Evolutionary conservation across 2,113 vertebrate species (phyloP).

Genomic region (Centropristis striata): DNA sequence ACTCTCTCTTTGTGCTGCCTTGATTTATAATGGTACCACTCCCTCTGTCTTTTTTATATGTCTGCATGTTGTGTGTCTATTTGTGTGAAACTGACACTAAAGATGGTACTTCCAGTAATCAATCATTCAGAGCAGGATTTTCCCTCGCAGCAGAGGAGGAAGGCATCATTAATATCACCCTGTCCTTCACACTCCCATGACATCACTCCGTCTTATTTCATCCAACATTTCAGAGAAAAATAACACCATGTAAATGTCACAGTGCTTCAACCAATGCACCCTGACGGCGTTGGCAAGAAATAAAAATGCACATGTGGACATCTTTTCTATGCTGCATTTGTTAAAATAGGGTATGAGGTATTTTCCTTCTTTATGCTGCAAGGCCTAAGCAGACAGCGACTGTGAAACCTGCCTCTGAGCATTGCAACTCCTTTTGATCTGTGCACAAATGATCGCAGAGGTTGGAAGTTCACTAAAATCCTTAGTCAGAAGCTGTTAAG

Average conservation of each 20-base stretch:
- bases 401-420: constrained; percentile 38
- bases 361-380: constrained; percentile 22
- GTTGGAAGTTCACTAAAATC: constrained; percentile 28
- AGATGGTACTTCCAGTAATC: constrained; percentile 28
- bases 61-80: background rate
- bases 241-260: background rate
- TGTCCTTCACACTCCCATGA: constrained; percentile 9
- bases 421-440: constrained; percentile 48
- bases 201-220: constrained; percentile 17
- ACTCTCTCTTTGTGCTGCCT: background rate
- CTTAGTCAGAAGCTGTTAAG: constrained; percentile 13
- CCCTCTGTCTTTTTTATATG: background rate
- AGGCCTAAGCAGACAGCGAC: constrained; percentile 3
- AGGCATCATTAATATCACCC: constrained; percentile 22
- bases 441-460: constrained; percentile 16
- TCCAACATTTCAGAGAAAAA: constrained; percentile 4
- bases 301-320: background rate
- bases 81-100: constrained; percentile 18
- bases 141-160: background rate
- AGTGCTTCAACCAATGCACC: background rate
- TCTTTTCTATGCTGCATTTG: constrained; percentile 8
- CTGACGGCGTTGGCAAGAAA: background rate
- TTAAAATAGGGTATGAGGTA: constrained; percentile 9
- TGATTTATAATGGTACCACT: constrained; percentile 20
- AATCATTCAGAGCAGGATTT: constrained; percentile 37